Conservation (phyloP, 2,113 vertebrate genomes). For the Pipa parva region DNA sequence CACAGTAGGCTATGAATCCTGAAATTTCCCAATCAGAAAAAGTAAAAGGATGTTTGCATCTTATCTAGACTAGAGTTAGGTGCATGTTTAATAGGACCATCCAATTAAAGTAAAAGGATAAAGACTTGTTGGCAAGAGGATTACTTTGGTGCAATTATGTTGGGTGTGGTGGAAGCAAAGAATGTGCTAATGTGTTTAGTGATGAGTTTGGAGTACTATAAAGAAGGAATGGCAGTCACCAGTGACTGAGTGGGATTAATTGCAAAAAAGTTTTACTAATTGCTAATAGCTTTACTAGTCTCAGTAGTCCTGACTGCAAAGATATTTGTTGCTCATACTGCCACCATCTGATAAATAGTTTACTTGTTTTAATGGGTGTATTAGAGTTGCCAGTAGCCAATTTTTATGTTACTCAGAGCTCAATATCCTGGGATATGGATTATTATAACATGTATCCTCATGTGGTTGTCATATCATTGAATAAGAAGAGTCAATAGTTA, state of each 20-base stretch:
- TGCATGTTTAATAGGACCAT: constrained; percentile 11
- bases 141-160: constrained; percentile 28
- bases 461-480: constrained; percentile 4
- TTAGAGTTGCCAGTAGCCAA: constrained; percentile 12
- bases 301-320: background rate
- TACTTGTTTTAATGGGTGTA: constrained; percentile 21
- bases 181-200: constrained; percentile 37
- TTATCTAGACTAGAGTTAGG: constrained; percentile 8
- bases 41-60: constrained; percentile 35
- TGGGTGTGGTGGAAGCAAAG: constrained; percentile 22
- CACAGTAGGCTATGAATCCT: background rate
- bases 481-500: too few relatives aligned
- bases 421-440: background rate
- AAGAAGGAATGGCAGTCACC: too few relatives aligned
- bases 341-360: constrained; percentile 18
- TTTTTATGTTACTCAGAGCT: constrained; percentile 13
- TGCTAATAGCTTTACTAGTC: constrained; percentile 7
- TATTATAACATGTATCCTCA: background rate
- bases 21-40: constrained; percentile 3
- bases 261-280: constrained; percentile 5
- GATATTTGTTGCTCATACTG: constrained; percentile 18
- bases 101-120: constrained; percentile 24
- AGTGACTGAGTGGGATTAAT: too few relatives aligned
- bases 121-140: constrained; percentile 6
- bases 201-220: constrained; percentile 8